phyloP scores from a whole-genome alignment of 2,113 vertebrate species.

The Pseudopipra pipra region DNA sequence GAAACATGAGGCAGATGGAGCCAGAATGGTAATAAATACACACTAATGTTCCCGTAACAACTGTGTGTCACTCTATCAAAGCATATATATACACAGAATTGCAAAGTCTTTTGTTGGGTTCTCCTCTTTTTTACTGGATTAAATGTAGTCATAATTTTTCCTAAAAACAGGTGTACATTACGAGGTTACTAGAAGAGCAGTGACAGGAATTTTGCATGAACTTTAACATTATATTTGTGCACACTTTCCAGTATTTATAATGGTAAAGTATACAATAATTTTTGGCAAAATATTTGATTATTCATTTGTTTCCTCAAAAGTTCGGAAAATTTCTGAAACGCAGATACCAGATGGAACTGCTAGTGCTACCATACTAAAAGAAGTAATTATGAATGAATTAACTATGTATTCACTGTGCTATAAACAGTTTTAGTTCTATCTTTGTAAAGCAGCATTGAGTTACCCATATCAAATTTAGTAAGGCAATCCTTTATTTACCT shows the following conservation, averaged over 20 bases:
- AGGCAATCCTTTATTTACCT: slow-evolving; percentile 74
- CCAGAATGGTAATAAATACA: background rate
- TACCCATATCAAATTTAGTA: slow-evolving; percentile 73
- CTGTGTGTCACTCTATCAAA: background rate
- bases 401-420: slow-evolving; percentile 40
- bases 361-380: background rate
- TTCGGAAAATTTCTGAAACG: background rate
- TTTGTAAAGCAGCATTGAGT: slow-evolving; percentile 63
- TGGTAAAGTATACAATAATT: background rate
- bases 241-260: background rate
- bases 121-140: background rate
- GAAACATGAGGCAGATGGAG: background rate
- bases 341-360: background rate
- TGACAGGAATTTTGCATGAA: background rate
- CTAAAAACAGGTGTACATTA: background rate
- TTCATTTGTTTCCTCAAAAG: background rate
- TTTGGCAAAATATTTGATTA: background rate
- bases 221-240: background rate
- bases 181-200: background rate
- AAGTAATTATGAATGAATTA: slow-evolving; percentile 59
- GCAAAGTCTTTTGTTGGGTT: background rate
- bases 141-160: background rate
- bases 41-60: background rate
- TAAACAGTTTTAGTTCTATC: slow-evolving; percentile 68
- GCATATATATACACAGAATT: background rate